Evolutionary conservation across 2,888 invertebrate genomes (phyloP), one percentile per base, ranked within the genome.

Genomic region (Cataglyphis albicans): DNA sequence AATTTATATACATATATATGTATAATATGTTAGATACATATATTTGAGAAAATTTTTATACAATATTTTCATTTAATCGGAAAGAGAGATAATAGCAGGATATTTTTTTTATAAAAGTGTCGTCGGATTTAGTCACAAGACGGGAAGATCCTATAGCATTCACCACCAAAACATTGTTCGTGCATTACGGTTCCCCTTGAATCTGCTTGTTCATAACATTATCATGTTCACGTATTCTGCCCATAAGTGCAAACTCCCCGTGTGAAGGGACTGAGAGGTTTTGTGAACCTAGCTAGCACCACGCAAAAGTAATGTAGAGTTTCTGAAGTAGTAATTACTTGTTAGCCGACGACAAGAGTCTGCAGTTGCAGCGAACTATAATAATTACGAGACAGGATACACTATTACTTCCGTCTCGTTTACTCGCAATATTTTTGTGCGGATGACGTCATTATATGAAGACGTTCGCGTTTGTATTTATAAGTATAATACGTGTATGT

Each of bases 271-370:
- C 65, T 78, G 82, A 84, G 80, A 87, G 86, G 84, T 82, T 88
- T 84, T 82, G 81, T 81, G 55, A 82, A 86, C 86, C 81, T 70
- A 78, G 74, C 83, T 38, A 32, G 12, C 68, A 86, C 70, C 82
- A 52, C 76, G 21, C 65, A 63, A 73, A 86, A 86, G 78, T 87
- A 87, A 87, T 59, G 70, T 78, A 84, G 80, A 85, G 82, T 91
- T 89, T 87, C 89, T 82, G 82, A 87, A 84, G 84, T 83, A 86
- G 89, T 92, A 92, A 93, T 93, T 92, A 92, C 91, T 93, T 86
- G 91, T 91, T 92, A 91, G 90, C 74, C 7, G 35, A 72, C 57
- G 73, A 78, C 57, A 44, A 78, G 57, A 44, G 73, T 32, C 44
- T 44, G 38, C 73, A 75, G 84, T 70, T 86, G 80, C 78, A 84